phyloP scores from a whole-genome alignment of 53 echinoderm and acorn worm species.

The Echinometra lucunter region DNA sequence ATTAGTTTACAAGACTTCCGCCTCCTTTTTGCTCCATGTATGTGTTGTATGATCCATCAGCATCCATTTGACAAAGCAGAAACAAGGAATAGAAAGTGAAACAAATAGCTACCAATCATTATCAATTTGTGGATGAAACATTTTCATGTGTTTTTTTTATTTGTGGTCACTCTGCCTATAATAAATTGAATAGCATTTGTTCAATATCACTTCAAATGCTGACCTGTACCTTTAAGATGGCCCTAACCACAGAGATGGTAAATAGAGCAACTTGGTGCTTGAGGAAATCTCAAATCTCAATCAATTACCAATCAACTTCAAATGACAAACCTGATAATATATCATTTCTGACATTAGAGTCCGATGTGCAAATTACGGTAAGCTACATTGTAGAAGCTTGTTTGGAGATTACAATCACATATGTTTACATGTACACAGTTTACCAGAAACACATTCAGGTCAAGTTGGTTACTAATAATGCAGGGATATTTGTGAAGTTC shows the following conservation, averaged over 20 bases:
- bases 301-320: constrained; percentile 50
- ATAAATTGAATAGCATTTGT: not conserved
- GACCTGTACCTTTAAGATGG: constrained; percentile 7
- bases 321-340: constrained; percentile 18
- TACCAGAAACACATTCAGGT: not conserved
- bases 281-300: constrained; percentile 53
- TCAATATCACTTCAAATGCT: not conserved
- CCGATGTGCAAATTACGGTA: constrained; percentile 19
- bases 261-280: not conserved
- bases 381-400: not conserved
- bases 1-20: no score
- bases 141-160: not conserved
- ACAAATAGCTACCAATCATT: no score
- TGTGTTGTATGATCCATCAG: not conserved
- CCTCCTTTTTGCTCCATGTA: not conserved
- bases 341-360: constrained; percentile 3
- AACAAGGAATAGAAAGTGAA: not conserved
- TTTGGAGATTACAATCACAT: not conserved
- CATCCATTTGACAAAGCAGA: no score
- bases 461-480: not conserved
- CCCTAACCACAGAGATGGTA: not conserved
- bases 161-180: not conserved
- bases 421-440: constrained; percentile 33
- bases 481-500: not conserved
- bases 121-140: not conserved